These are phyloP conservation scores for Linepithema humile DNA, from an alignment of 1,140 invertebrate species.

Conservation along the genomic window DNA sequence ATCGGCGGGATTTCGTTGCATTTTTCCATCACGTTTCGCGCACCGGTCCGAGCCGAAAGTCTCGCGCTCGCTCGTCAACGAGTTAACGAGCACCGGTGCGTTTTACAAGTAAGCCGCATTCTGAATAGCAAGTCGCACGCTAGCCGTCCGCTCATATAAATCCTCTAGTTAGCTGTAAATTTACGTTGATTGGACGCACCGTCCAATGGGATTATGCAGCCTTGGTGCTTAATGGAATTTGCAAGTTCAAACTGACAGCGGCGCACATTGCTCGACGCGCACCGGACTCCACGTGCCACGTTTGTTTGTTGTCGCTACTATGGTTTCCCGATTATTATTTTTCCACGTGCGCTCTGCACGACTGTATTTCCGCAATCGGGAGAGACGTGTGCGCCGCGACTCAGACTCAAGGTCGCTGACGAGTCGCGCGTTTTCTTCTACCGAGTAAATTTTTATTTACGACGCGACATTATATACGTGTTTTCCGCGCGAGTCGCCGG, in stretches of 20 bases:
- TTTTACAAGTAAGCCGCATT: conserved; percentile 30
- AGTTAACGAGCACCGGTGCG: conserved; percentile 21
- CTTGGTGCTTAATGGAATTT: conserved; percentile 68
- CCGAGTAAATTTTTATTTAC: background rate
- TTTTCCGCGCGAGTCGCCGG: conserved; percentile 4
- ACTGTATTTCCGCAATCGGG: background rate
- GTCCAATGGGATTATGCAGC: conserved; percentile 43
- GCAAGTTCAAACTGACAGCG: conserved; percentile 49
- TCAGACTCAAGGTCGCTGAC: conserved; percentile 27
- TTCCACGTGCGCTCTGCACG: conserved; percentile 2
- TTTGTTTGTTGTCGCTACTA: conserved; percentile 18
- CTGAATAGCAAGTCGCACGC: conserved; percentile 56
- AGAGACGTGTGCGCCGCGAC: background rate
- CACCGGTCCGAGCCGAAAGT: background rate
- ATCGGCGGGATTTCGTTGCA: conserved; percentile 35
- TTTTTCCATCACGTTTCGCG: conserved; percentile 59
- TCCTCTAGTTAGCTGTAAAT: conserved; percentile 62
- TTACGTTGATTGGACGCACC: conserved; percentile 61
- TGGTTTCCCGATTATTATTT: conserved; percentile 37
- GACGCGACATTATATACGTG: conserved; percentile 1
- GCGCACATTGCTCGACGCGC: background rate
- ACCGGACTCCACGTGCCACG: background rate
- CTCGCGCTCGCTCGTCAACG: background rate
- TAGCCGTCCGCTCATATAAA: conserved; percentile 54
- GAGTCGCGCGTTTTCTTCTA: conserved; percentile 36